These are phyloP conservation scores for Thera britannica DNA, from an alignment of 2,888 invertebrate genomes.

Conservation along the genomic window DNA sequence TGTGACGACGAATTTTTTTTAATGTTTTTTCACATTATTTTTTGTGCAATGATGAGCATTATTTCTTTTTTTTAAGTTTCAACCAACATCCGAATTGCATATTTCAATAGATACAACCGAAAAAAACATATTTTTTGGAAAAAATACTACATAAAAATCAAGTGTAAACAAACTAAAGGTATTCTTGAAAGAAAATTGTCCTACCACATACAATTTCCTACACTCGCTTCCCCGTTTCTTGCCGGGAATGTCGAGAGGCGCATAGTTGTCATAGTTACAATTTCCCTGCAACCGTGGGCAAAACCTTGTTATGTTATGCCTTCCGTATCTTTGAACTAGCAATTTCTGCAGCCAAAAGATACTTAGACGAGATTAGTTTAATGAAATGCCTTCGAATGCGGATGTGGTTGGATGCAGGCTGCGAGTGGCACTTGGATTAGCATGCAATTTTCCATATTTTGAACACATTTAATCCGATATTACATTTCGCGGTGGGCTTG, in stretches of 20 bases:
- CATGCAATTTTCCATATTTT: conserved; percentile 74
- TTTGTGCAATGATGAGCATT: no score
- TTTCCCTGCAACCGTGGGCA: conserved; percentile 28
- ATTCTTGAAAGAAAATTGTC: conserved; percentile 4
- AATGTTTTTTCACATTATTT: no score
- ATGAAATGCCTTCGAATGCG: conserved; percentile 58
- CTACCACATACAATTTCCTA: conserved; percentile 20
- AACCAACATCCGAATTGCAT: no score
- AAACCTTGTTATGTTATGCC: conserved; percentile 35
- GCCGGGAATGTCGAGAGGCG: conserved; percentile 14
- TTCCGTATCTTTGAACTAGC: conserved; percentile 48
- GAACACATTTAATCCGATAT: conserved; percentile 59
- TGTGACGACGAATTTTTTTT: no score
- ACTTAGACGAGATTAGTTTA: conserved; percentile 61
- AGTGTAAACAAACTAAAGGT: no score
- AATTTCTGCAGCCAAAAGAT: conserved; percentile 55
- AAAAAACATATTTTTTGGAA: no score
- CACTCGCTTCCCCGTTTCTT: conserved; percentile 11
- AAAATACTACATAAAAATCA: no score
- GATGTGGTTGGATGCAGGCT: conserved; percentile 43
- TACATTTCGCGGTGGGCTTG: conserved; percentile 27
- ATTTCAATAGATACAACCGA: no score
- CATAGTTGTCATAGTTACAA: conserved; percentile 24
- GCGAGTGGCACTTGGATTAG: conserved; percentile 69
- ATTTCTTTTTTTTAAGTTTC: no score